phyloP scores from a whole-genome alignment of 2,888 invertebrate species.

The Selenia dentaria region DNA sequence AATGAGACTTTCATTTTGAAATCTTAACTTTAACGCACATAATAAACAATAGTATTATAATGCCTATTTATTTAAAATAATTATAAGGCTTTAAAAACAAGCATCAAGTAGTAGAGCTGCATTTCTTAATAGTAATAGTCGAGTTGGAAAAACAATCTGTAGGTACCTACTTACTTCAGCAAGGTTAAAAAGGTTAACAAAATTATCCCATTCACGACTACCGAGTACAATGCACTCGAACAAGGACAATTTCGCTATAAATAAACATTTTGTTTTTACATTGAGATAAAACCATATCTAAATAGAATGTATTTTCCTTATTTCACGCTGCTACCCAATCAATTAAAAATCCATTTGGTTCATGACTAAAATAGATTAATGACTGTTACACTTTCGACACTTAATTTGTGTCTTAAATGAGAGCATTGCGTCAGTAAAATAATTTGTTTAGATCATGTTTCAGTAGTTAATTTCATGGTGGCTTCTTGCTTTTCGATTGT shows the following conservation, averaged over 20 bases:
- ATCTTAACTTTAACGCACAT: too few relatives aligned
- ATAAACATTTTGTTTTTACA: constrained; percentile 14
- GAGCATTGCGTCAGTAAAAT: constrained; percentile 25
- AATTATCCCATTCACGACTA: background rate
- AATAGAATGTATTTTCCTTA: constrained; percentile 44
- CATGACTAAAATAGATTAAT: constrained; percentile 59
- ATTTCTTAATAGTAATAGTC: too few relatives aligned
- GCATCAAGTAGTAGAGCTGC: too few relatives aligned
- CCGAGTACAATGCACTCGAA: constrained; percentile 12
- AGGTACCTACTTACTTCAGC: too few relatives aligned
- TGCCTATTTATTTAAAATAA: too few relatives aligned
- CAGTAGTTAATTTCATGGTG: constrained; percentile 5
- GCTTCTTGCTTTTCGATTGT: background rate
- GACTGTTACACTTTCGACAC: constrained; percentile 30
- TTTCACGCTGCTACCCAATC: constrained; percentile 54
- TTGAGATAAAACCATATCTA: constrained; percentile 13
- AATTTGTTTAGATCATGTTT: constrained; percentile 7
- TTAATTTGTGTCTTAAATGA: constrained; percentile 26
- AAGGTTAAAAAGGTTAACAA: too few relatives aligned
- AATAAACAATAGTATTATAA: too few relatives aligned
- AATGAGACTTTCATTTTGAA: too few relatives aligned
- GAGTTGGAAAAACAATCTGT: too few relatives aligned
- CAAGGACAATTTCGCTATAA: constrained; percentile 21
- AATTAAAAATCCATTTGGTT: constrained; percentile 63
- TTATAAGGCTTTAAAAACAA: too few relatives aligned